Percentiles rank a stretch among this genome's conserved stretches.
phyloP scores from a whole-genome alignment of 2,888 invertebrate genomes.

The Andrena hattorfiana region DNA sequence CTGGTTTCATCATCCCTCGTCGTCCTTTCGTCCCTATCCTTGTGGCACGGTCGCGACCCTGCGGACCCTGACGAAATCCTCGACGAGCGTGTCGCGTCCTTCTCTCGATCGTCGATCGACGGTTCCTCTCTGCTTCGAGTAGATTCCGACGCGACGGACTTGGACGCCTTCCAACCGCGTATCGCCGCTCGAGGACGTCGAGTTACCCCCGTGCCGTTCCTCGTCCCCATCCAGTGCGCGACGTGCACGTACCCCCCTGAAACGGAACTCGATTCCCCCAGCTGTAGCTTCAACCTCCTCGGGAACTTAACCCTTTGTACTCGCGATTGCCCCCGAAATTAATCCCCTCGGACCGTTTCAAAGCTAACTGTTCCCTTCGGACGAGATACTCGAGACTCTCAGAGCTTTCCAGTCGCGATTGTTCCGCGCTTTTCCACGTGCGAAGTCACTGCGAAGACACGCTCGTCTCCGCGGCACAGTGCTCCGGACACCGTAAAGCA shows the following conservation, averaged over 20 bases:
- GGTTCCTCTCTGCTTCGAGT: no score
- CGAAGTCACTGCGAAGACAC: no score
- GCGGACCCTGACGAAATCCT: neutral
- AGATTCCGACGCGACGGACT: neutral
- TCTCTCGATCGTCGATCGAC: neutral
- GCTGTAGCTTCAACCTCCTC: neutral
- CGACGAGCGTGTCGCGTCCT: neutral
- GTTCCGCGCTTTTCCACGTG: no score
- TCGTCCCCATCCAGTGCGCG: neutral
- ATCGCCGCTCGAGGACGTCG: neutral
- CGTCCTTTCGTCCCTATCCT: no score
- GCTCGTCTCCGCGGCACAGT: no score
- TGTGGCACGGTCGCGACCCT: neutral
- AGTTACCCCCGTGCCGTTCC: neutral
- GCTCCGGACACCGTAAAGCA: neutral
- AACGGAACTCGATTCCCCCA: neutral
- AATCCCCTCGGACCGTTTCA: neutral
- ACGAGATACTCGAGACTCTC: neutral
- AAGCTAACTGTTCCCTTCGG: neutral
- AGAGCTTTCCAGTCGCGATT: neutral
- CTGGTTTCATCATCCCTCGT: neutral
- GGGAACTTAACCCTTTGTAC: constrained; percentile 6
- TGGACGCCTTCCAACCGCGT: neutral
- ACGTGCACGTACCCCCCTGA: neutral
- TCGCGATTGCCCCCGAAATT: neutral